Evolutionary conservation across 30 jellyfish, hydroid and myxozoan species (phyloP), one percentile per base, ranked within the genome.

Genomic region (Chrysaora quinquecirrha): DNA sequence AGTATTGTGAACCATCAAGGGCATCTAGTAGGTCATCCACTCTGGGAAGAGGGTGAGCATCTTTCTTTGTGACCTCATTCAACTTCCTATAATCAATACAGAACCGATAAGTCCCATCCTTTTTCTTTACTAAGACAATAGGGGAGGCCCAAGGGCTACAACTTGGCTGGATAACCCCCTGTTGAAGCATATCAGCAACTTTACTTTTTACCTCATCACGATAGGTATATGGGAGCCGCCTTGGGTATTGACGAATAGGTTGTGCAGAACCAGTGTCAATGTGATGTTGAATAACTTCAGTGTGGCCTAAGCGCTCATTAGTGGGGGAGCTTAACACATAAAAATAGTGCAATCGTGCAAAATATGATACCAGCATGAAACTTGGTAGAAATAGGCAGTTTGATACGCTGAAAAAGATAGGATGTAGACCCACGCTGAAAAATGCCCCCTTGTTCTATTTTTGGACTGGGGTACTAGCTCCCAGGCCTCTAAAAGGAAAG

Each of bases 11-110:
- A 30, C 94, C 94, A 3, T 72, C 28, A 2, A 83, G 65, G 22
- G 87, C 73, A 19, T 83, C 94, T 27, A 72, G 49, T 10, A 72
- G 23, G 64, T 72, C 87, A 33, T 70, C 94, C 0, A 69, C 79
- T 48, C 85, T 29, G 3, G 92, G 92, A 21, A 81, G 73, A 2
- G 92, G 92, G 18, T 69, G 77, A 1, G 92, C 77, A 27, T 81
- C 92, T 73, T 32, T 47, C 47, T 66, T 68, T 16, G 92, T 81
- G 20, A 69, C 78, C 29, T 50, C 67, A 70, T 81, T 81, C 32
- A 81, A 49, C 46, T 73, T 73, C 27, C 73, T 25, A 29, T 73
- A 73, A 21, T 73, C 84, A 2, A 73, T 72, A 52, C 92, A 81
- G 61, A 81, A 67, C 1, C 92, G 72, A 65, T 48, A n/a, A n/a